phyloP scores from a whole-genome alignment of 2,113 vertebrate species.

The Heliornis fulica region DNA sequence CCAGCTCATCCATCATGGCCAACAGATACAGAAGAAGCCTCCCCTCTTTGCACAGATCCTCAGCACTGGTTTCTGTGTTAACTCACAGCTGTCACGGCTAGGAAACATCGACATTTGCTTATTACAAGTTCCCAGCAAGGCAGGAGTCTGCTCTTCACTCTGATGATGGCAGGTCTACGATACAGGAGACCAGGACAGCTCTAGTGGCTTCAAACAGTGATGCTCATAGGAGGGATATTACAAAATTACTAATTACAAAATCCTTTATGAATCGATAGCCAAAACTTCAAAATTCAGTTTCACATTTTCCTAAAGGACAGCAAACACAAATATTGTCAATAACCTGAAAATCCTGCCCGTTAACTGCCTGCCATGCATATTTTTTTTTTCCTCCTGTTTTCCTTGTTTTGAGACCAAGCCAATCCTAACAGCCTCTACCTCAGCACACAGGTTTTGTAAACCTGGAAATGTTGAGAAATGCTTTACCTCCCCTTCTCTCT shows the following conservation, averaged over 20 bases:
- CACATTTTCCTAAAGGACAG: neutral
- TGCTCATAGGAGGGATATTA: neutral
- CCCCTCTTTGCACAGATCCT: neutral
- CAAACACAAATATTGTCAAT: neutral
- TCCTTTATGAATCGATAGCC: neutral
- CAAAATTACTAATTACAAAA: neutral
- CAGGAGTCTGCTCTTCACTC: neutral
- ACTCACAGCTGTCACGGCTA: neutral
- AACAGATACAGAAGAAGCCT: neutral
- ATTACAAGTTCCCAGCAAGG: neutral
- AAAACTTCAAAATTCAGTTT: neutral
- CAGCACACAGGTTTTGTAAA: neutral
- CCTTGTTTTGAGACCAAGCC: neutral
- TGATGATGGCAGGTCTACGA: accelerated
- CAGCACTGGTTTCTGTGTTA: neutral
- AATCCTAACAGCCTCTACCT: neutral
- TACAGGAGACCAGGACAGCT: neutral
- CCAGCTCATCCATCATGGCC: neutral
- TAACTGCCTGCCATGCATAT: neutral
- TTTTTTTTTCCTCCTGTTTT: neutral
- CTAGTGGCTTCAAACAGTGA: neutral
- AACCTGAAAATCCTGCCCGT: neutral
- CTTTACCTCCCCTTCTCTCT: neutral
- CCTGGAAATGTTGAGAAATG: neutral
- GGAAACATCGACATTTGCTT: neutral